Conservation (phyloP, 2,797 vertebrate species). For the Bradypodion pumilum region DNA sequence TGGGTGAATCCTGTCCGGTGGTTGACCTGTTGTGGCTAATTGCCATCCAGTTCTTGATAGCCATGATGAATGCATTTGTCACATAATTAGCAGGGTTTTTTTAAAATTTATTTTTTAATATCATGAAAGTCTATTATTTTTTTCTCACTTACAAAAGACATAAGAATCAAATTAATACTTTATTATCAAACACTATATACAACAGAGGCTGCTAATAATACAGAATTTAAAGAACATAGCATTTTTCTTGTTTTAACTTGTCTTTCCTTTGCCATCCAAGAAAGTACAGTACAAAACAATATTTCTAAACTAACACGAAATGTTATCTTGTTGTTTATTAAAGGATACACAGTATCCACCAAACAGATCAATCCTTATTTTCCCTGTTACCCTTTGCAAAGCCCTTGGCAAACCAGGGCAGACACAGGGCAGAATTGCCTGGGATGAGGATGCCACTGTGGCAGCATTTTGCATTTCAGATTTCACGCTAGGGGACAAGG, state of each 20-base stretch:
- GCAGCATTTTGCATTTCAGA: slow-evolving; percentile 51
- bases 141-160: slow-evolving; percentile 96
- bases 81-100: slow-evolving; percentile 73
- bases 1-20: slow-evolving; percentile 71
- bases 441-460: slow-evolving; percentile 44
- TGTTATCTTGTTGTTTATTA: slow-evolving; percentile 94
- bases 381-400: slow-evolving; percentile 88
- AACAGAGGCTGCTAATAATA: slow-evolving; percentile 97
- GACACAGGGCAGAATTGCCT: slow-evolving; percentile 48
- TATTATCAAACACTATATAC: slow-evolving; percentile 99
- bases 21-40: slow-evolving; percentile 67
- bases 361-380: slow-evolving; percentile 92
- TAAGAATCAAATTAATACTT: slow-evolving; percentile 99
- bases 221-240: slow-evolving; percentile 94
- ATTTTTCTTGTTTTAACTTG: slow-evolving; percentile 79
- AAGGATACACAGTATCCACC: slow-evolving; percentile 99
- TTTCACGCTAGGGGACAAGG: slow-evolving; percentile 33
- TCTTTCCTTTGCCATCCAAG: slow-evolving; percentile 90
- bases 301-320: slow-evolving; percentile 93
- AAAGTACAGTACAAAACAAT: slow-evolving; percentile 97
- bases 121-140: slow-evolving; percentile 88
- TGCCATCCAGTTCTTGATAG: slow-evolving; percentile 71
- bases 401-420: slow-evolving; percentile 78
- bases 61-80: slow-evolving; percentile 76
- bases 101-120: slow-evolving; percentile 76